phyloP scores from a whole-genome alignment of 2,888 invertebrate species.

The Zaprionus lineosus region DNA sequence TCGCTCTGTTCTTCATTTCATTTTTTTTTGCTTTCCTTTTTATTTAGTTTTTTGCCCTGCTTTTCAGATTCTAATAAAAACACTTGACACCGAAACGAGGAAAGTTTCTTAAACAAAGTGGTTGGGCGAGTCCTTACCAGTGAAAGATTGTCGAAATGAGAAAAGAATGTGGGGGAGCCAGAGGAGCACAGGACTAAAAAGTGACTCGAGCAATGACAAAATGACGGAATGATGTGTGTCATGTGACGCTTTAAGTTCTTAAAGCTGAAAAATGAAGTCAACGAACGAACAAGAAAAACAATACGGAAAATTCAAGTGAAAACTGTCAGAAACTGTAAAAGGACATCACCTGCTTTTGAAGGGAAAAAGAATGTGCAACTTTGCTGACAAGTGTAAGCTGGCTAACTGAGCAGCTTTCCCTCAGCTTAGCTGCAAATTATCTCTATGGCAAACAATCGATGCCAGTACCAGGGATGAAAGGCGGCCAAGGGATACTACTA shows the following conservation, averaged over 20 bases:
- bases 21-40: slow-evolving; percentile 17
- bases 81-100: slow-evolving; percentile 69
- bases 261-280: slow-evolving; percentile 18
- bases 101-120: slow-evolving; percentile 61
- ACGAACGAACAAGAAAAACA: not conserved
- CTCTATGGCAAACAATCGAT: slow-evolving; percentile 40
- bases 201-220: too few species aligned
- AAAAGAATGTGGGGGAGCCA: slow-evolving; percentile 17
- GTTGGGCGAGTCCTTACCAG: slow-evolving; percentile 17
- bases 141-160: slow-evolving; percentile 14
- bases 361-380: not conserved
- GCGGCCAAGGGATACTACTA: slow-evolving; percentile 10
- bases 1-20: too few species aligned
- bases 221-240: not conserved
- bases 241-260: slow-evolving; percentile 8
- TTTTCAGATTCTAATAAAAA: slow-evolving; percentile 58
- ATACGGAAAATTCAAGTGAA: not conserved
- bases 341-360: slow-evolving; percentile 20
- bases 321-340: slow-evolving; percentile 9
- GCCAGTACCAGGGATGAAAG: slow-evolving; percentile 12
- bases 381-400: slow-evolving; percentile 22
- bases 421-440: slow-evolving; percentile 43
- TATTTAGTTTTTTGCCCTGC: slow-evolving; percentile 13
- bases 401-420: slow-evolving; percentile 37
- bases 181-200: too few species aligned